Conservation (phyloP, 2,797 vertebrate species). For the Neoniphon sammara region DNA sequence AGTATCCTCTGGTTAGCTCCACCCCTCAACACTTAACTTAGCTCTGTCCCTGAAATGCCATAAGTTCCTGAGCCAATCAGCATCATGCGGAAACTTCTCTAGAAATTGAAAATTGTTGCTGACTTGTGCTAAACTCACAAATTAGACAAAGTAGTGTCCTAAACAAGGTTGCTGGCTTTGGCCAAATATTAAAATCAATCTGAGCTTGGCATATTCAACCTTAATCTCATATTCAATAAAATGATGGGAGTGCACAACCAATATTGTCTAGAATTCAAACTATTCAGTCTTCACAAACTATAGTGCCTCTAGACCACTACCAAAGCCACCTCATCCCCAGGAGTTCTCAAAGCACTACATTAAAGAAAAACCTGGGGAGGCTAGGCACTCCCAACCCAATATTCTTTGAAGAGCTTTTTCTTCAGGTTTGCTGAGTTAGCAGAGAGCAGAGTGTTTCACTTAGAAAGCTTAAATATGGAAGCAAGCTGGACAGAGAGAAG, state of each 20-base stretch:
- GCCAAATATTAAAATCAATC: neutral
- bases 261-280: neutral
- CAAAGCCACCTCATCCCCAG: no score
- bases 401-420: neutral
- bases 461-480: slow-evolving; percentile 2
- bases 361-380: no score
- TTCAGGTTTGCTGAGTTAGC: neutral
- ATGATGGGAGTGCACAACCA: neutral
- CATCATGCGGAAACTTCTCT: neutral
- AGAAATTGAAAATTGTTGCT: no score
- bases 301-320: no score
- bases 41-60: neutral
- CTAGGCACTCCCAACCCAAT: no score
- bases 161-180: no score
- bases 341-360: no score
- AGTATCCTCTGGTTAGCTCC: no score
- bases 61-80: no score
- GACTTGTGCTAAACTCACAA: no score
- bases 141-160: no score
- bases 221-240: neutral
- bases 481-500: neutral
- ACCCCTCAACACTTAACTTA: no score
- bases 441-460: neutral
- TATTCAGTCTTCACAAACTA: neutral
- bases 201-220: neutral